These are phyloP conservation scores for Galago senegalensis DNA, from an alignment of 2,797 vertebrate genomes.

Conservation along the genomic window DNA sequence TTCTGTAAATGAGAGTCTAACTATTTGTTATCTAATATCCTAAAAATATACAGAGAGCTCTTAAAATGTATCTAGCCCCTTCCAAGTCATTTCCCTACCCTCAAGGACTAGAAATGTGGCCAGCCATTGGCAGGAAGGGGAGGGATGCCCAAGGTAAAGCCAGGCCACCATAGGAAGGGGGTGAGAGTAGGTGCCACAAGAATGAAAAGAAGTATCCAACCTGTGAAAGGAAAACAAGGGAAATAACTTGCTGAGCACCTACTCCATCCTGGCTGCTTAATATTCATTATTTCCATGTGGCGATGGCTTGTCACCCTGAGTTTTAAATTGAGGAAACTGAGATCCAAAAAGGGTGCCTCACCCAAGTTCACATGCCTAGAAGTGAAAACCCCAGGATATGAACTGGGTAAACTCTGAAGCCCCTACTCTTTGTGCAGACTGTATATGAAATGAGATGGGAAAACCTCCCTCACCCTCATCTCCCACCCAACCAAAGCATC, in stretches of 20 bases:
- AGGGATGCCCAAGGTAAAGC: conserved; percentile 17
- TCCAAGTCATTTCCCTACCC: conserved; percentile 23
- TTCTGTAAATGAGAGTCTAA: conserved; percentile 15
- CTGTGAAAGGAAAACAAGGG: conserved; percentile 47
- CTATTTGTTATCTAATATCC: conserved; percentile 52
- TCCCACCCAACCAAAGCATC: conserved; percentile 50
- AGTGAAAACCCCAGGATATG: conserved; percentile 41
- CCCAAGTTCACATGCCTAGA: conserved; percentile 26
- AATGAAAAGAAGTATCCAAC: conserved; percentile 52
- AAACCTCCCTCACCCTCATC: neutral
- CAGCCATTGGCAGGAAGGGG: neutral
- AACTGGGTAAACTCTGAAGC: conserved; percentile 35
- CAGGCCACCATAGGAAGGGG: conserved; percentile 45
- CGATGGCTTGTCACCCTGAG: neutral
- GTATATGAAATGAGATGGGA: conserved; percentile 35
- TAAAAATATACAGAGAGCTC: conserved; percentile 36
- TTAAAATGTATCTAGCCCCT: conserved; percentile 50
- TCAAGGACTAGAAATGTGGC: conserved; percentile 50
- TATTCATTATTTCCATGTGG: neutral
- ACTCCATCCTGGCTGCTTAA: conserved; percentile 11
- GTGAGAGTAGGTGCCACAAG: conserved; percentile 30
- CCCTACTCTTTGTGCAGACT: neutral
- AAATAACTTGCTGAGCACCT: conserved; percentile 51
- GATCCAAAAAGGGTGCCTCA: conserved; percentile 27
- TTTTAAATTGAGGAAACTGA: conserved; percentile 41